Evolutionary conservation across 2,888 invertebrate genomes (phyloP), one percentile per base, ranked within the genome.

Genomic region (Drosophila trichaetosa): DNA sequence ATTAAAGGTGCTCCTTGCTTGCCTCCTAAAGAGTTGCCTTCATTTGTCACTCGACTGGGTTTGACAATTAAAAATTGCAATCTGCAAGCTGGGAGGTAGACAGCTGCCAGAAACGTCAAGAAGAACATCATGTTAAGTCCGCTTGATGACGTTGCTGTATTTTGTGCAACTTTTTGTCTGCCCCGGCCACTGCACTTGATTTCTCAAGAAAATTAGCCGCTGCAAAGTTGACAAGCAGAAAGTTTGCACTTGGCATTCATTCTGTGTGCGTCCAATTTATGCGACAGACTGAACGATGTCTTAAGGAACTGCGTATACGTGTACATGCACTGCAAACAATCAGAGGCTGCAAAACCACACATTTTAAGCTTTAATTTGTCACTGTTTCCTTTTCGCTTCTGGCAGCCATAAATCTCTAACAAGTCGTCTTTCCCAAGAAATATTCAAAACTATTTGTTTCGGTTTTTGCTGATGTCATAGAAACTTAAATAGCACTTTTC

Each of bases 31-130:
- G 61, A 68, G 73, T 59, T 61, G 72, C 79, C 60, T 83, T 76
- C 63, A 86, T 88, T 86, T 86, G 82, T 86, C 87, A 86, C 82
- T 76, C 70, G 79, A 80, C 76, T 86, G 87, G 79, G 76, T 74
- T 84, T 86, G 84, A 88, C 87, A 86, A 87, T 88, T 88, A 84
- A 88, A 86, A 88, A 88, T 82, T 69, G 87, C 76, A 79, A 73
- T 69, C 76, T n/a, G n/a, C n/a, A n/a, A 69, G 64, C 76, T 76
- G 76, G 66, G 53, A 66, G 42, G 36, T 42, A 66, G 80, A 66
- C 83, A 79, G 64, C 65, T 76, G 82, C 64, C 70, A 62, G 62
- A 48, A 59, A 57, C 51, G 57, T 61, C 76, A 67, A 79, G 65
- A 46, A 54, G 38, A 73, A 52, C 66, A 61, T 49, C 57, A 77